Conservation (phyloP, 2,888 invertebrate genomes). For the Cartodere bifasciata region DNA sequence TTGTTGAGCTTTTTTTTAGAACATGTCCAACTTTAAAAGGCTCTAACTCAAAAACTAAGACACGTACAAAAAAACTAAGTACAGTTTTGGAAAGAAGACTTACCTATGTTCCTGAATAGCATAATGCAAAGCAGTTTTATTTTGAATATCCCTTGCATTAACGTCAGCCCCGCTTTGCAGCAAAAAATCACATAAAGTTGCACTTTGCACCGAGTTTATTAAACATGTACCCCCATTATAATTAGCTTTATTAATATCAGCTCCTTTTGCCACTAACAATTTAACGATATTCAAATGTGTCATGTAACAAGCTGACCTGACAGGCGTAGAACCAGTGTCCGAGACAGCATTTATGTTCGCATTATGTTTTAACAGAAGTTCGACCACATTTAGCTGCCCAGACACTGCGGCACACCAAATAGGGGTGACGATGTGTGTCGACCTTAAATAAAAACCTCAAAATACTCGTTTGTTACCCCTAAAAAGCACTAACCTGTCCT, state of each 20-base stretch:
- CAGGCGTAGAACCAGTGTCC: slow-evolving; percentile 80
- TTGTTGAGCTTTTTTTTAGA: no score
- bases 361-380: slow-evolving; percentile 63
- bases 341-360: slow-evolving; percentile 79
- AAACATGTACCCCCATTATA: slow-evolving; percentile 88
- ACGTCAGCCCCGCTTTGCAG: slow-evolving; percentile 69
- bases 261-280: slow-evolving; percentile 63
- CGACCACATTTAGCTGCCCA: slow-evolving; percentile 64
- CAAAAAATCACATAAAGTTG: slow-evolving; percentile 65
- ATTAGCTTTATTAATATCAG: slow-evolving; percentile 74
- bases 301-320: slow-evolving; percentile 88
- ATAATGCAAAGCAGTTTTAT: slow-evolving; percentile 86
- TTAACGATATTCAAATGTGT: slow-evolving; percentile 70
- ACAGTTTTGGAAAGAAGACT: no score
- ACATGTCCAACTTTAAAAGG: no score
- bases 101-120: slow-evolving; percentile 72
- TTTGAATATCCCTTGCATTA: slow-evolving; percentile 79
- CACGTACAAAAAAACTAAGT: no score
- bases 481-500: slow-evolving; percentile 44
- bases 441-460: slow-evolving; percentile 28
- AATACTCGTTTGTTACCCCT: background rate
- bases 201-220: slow-evolving; percentile 85
- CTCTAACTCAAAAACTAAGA: no score
- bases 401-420: slow-evolving; percentile 88
- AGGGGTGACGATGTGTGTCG: slow-evolving; percentile 73